These are phyloP conservation scores for Netelia fuscicornis DNA, from an alignment of 2,888 invertebrate species.

Conservation along the genomic window DNA sequence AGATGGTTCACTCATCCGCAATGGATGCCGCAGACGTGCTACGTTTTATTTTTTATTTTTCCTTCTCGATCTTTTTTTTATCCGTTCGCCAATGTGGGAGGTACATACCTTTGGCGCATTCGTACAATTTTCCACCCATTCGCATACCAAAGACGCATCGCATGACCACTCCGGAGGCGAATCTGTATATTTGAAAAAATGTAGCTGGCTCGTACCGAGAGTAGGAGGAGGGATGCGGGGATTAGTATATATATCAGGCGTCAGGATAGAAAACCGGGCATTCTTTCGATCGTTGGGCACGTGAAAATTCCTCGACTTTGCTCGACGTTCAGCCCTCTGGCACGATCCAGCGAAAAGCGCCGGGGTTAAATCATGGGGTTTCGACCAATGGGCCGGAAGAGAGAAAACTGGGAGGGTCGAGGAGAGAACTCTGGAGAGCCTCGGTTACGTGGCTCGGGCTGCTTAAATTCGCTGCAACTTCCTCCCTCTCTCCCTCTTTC, in stretches of 20 bases:
- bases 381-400: conserved; percentile 82
- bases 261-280: conserved; percentile 15
- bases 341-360: conserved; percentile 75
- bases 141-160: conserved; percentile 25
- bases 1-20: conserved; percentile 68
- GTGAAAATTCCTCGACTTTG: conserved; percentile 4
- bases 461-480: conserved; percentile 38
- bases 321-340: conserved; percentile 65
- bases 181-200: conserved; percentile 62
- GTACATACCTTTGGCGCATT: conserved; percentile 1
- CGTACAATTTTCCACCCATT: conserved; percentile 29
- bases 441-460: conserved; percentile 22
- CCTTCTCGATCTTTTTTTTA: conserved; percentile 14
- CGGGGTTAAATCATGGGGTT: conserved; percentile 81
- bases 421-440: conserved; percentile 9
- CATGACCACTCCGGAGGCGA: conserved; percentile 7
- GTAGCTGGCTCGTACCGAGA: not conserved
- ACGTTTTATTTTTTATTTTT: conserved; percentile 11
- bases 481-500: not conserved
- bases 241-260: not conserved
- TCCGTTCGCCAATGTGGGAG: not conserved
- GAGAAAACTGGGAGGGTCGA: conserved; percentile 58
- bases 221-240: not conserved
- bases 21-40: conserved; percentile 24
- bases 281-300: conserved; percentile 6